A percentile compares a stretch with the other conserved stretches of the same genome.
phyloP scores from a whole-genome alignment of 2,797 vertebrate genomes.

The Ptychadena robeensis region DNA sequence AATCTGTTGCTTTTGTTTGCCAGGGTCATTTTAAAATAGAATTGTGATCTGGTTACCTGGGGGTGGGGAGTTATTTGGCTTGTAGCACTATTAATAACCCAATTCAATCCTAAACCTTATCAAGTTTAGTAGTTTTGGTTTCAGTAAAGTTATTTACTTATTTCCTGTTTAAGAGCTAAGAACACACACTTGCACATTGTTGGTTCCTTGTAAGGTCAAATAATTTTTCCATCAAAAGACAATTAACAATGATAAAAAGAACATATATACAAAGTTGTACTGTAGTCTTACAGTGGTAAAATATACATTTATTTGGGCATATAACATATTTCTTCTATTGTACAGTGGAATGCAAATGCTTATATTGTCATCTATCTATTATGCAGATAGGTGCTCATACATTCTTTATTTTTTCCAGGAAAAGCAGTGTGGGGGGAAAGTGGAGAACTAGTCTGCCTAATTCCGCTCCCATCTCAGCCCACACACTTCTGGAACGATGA shows the following conservation, averaged over 20 bases:
- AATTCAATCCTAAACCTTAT: too few relatives aligned
- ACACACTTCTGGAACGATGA: conserved; percentile 97
- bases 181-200: too few relatives aligned
- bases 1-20: too few relatives aligned
- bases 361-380: conserved; percentile 35
- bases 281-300: too few relatives aligned
- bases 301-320: background rate
- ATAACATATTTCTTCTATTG: conserved; percentile 1
- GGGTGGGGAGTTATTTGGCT: background rate
- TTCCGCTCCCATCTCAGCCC: conserved; percentile 93
- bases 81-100: background rate
- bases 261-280: too few relatives aligned
- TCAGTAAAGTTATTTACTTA: too few relatives aligned
- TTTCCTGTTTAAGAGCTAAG: too few relatives aligned
- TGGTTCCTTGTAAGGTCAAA: too few relatives aligned
- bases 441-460: conserved; percentile 93
- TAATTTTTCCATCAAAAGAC: too few relatives aligned
- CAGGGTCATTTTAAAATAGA: too few relatives aligned
- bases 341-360: background rate
- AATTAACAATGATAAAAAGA: too few relatives aligned
- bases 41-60: background rate
- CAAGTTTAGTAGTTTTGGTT: too few relatives aligned
- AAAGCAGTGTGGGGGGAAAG: conserved; percentile 92
- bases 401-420: conserved; percentile 71
- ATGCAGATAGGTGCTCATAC: background rate